Conservation (phyloP, 1,140 invertebrate species). For the Drosophila melanogaster region DNA sequence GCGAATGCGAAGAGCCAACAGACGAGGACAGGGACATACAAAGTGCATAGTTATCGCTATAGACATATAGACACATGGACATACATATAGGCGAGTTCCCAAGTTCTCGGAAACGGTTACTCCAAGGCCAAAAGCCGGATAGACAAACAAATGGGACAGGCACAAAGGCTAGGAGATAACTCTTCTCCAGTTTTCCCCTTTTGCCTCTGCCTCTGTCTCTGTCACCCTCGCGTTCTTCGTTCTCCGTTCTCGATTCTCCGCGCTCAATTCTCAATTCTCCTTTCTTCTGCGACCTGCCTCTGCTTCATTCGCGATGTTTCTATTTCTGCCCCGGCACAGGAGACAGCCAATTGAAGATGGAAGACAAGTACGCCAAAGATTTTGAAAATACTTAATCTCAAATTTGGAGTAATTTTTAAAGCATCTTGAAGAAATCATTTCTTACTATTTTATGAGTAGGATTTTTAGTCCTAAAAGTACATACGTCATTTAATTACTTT, state of each 20-base stretch:
- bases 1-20: conserved; percentile 27
- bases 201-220: not conserved
- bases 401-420: no score
- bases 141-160: conserved; percentile 48
- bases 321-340: conserved; percentile 33
- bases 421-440: no score
- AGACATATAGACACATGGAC: conserved; percentile 10
- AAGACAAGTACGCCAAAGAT: not conserved
- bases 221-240: not conserved
- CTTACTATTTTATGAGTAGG: no score
- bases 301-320: conserved; percentile 41
- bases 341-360: not conserved
- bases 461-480: no score
- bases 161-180: conserved; percentile 34
- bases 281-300: not conserved
- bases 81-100: not conserved
- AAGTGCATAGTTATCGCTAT: conserved; percentile 53
- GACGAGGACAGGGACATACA: conserved; percentile 18
- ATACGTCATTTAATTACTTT: no score
- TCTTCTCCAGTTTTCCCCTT: conserved; percentile 1
- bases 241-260: not conserved
- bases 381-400: no score
- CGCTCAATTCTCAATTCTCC: no score
- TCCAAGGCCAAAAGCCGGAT: conserved; percentile 66
- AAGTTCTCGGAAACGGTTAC: conserved; percentile 78